A percentile compares a stretch with the other conserved stretches of the same genome.
These are phyloP conservation scores for Heterohyrax brucei DNA, from an alignment of 2,797 vertebrate genomes.

Conservation along the genomic window DNA sequence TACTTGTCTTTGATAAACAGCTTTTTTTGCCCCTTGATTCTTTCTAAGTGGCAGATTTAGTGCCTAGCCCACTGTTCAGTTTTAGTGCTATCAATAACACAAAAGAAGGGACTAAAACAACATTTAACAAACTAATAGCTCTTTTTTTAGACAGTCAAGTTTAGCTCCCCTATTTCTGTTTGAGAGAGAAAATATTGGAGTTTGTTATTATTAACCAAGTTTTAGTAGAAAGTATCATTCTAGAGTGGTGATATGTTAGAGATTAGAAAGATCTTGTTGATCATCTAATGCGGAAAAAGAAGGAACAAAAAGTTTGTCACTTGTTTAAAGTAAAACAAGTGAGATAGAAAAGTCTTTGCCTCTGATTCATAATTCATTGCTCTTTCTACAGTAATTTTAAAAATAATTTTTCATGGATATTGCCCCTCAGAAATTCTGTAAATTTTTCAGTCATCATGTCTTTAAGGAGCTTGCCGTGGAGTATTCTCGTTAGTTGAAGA, in stretches of 20 bases:
- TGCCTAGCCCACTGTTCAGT: not conserved
- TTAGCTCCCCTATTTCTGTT: not conserved
- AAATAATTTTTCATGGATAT: not conserved
- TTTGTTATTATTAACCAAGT: not conserved
- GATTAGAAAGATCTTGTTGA: not conserved
- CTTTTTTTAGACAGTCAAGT: conserved; percentile 24
- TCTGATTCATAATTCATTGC: not conserved
- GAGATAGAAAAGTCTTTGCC: not conserved
- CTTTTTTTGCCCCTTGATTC: not conserved
- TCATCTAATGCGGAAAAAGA: not conserved
- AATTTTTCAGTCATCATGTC: not conserved
- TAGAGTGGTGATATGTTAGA: not conserved
- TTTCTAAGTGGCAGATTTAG: conserved; percentile 12
- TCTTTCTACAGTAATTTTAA: not conserved
- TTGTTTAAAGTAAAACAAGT: conserved; percentile 6
- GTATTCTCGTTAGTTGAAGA: not conserved
- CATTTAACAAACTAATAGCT: not conserved
- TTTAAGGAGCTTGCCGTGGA: not conserved
- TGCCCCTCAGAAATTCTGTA: not conserved
- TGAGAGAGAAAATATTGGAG: not conserved
- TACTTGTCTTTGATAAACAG: not conserved
- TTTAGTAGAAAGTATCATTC: not conserved
- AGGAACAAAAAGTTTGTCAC: not conserved
- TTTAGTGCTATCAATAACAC: not conserved
- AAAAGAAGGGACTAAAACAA: not conserved